These are phyloP conservation scores for Chelidonichthys spinosus DNA, from an alignment of 2,797 vertebrate genomes.

Conservation along the genomic window DNA sequence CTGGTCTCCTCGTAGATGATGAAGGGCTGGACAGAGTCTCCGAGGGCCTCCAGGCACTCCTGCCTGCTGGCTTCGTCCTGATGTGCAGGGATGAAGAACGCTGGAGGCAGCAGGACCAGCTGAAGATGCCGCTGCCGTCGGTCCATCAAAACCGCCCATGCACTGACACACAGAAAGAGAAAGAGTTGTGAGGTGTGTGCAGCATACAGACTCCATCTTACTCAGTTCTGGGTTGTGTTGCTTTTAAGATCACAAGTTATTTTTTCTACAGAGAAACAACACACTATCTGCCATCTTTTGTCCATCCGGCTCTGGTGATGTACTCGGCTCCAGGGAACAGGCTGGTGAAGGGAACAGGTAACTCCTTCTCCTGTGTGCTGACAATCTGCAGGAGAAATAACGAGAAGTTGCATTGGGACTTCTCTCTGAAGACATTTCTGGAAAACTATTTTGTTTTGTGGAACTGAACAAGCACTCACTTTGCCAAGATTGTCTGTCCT, in stretches of 20 bases:
- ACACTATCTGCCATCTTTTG: constrained; percentile 93
- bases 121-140: constrained; percentile 92
- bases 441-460: neutral
- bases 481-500: constrained; percentile 88
- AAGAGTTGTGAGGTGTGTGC: constrained; percentile 8
- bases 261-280: constrained; percentile 18
- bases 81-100: constrained; percentile 87
- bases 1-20: constrained; percentile 93
- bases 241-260: neutral
- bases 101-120: constrained; percentile 90
- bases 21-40: constrained; percentile 87
- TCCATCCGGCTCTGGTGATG: constrained; percentile 95
- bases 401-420: neutral
- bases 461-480: constrained; percentile 73
- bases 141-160: constrained; percentile 94
- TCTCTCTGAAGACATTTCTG: neutral
- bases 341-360: constrained; percentile 88
- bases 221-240: neutral
- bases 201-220: neutral
- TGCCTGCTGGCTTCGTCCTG: constrained; percentile 81
- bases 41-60: constrained; percentile 86
- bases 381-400: constrained; percentile 83
- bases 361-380: constrained; percentile 89
- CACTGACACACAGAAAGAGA: constrained; percentile 77
- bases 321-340: constrained; percentile 93